Percentiles rank a stretch among this genome's conserved stretches.
Conservation (phyloP, 2,797 vertebrate species). For the Fistularia tabacaria region DNA sequence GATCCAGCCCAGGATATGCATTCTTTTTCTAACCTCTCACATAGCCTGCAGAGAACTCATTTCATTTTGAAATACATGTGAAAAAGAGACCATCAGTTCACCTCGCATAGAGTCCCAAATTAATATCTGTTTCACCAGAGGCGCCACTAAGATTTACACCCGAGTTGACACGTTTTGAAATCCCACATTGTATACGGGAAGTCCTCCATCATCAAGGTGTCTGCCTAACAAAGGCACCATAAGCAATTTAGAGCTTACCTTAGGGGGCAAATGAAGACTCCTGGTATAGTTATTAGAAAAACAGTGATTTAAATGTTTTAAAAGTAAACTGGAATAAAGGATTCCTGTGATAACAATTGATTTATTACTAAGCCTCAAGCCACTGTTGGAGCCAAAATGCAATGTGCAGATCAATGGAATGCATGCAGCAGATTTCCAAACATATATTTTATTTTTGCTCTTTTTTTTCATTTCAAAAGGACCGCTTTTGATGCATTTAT, state of each 20-base stretch:
- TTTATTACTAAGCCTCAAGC: constrained; percentile 63
- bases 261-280: constrained; percentile 38
- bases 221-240: constrained; percentile 65
- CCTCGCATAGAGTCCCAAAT: constrained; percentile 71
- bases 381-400: constrained; percentile 50
- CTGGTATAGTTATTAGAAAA: constrained; percentile 61
- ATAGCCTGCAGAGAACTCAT: constrained; percentile 67
- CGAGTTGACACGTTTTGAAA: constrained; percentile 57
- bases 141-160: constrained; percentile 70
- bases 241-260: constrained; percentile 66
- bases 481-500: too few relatives aligned
- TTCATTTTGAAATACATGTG: constrained; percentile 66
- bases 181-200: constrained; percentile 63
- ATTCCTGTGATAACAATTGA: constrained; percentile 72
- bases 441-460: constrained; percentile 38
- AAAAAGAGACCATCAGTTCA: constrained; percentile 65
- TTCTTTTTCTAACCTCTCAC: constrained; percentile 54
- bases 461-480: constrained; percentile 17
- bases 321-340: constrained; percentile 65
- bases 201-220: constrained; percentile 72
- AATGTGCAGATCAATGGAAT: constrained; percentile 55
- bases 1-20: constrained; percentile 51
- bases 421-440: constrained; percentile 32
- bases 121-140: constrained; percentile 77
- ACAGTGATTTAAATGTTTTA: constrained; percentile 63